Percentiles rank a stretch among this genome's conserved stretches.
These are phyloP conservation scores for Ceyx margarethae DNA, from an alignment of 2,113 vertebrate genomes.

Conservation along the genomic window DNA sequence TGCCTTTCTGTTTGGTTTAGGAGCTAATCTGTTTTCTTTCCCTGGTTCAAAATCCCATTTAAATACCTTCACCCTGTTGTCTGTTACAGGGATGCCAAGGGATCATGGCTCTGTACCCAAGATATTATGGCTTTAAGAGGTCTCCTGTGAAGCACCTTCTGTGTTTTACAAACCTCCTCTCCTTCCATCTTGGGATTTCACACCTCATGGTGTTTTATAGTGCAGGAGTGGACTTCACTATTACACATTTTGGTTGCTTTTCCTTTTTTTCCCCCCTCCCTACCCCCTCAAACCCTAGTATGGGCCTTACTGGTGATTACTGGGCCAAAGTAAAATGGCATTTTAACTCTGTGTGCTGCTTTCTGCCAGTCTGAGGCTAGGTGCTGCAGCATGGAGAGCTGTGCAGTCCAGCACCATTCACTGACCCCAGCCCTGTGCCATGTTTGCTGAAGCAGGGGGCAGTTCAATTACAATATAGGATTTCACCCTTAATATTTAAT, in stretches of 20 bases:
- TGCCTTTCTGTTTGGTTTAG: background rate
- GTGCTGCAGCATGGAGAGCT: background rate
- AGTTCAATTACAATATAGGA: background rate
- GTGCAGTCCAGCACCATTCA: background rate
- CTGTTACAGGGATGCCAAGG: background rate
- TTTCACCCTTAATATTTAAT: conserved; percentile 27
- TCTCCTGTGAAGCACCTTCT: background rate
- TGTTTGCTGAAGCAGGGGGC: background rate
- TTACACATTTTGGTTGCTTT: background rate
- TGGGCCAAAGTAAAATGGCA: background rate
- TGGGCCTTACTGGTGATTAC: background rate
- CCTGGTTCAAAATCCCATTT: background rate
- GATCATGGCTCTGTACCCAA: background rate
- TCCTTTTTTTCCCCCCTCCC: background rate
- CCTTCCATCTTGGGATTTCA: background rate
- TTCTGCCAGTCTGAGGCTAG: background rate
- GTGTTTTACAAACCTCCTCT: background rate
- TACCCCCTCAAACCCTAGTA: background rate
- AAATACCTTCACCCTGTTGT: background rate
- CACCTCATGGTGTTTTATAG: background rate
- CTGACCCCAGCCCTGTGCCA: background rate
- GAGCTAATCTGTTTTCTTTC: background rate
- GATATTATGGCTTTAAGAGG: background rate
- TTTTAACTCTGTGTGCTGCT: background rate
- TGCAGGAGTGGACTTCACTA: background rate